A percentile compares a stretch with the other conserved stretches of the same genome.
These are phyloP conservation scores for Rotaria magnacalcarata DNA, from an alignment of 2,888 invertebrate species.

Conservation along the genomic window DNA sequence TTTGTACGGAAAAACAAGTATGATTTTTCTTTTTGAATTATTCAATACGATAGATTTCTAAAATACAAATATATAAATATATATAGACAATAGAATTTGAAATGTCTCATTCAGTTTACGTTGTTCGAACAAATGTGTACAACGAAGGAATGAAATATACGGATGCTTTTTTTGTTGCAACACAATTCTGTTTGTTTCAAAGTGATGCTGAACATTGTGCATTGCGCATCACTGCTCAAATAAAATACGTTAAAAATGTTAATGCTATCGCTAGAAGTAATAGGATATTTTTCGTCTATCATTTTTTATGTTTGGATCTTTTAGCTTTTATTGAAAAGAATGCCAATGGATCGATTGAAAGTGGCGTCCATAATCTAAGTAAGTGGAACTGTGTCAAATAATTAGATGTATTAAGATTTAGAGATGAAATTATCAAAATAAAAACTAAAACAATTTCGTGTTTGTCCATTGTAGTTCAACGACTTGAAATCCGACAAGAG, in stretches of 20 bases:
- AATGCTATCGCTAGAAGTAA: not conserved
- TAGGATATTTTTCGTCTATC: not conserved
- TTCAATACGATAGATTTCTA: not conserved
- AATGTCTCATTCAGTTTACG: not conserved
- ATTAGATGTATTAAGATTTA: not conserved
- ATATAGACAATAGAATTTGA: not conserved
- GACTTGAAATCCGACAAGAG: not conserved
- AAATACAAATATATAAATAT: not conserved
- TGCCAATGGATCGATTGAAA: not conserved
- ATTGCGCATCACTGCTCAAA: not conserved
- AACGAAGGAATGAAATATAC: conserved; percentile 22
- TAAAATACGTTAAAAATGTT: conserved; percentile 2
- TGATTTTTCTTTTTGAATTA: not conserved
- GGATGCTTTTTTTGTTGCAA: conserved; percentile 5
- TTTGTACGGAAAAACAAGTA: conserved; percentile 8
- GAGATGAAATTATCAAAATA: too few relatives aligned
- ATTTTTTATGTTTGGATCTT: not conserved
- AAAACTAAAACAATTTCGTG: too few relatives aligned
- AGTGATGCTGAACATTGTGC: not conserved
- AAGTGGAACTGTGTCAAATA: not conserved
- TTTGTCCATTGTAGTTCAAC: not conserved
- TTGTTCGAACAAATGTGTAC: not conserved
- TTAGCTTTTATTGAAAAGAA: conserved; percentile 7
- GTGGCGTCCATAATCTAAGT: not conserved
- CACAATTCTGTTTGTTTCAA: conserved; percentile 5